A percentile compares a stretch with the other conserved stretches of the same genome.
Conservation (phyloP, 1,140 invertebrate genomes). For the Pararge aegeria region DNA sequence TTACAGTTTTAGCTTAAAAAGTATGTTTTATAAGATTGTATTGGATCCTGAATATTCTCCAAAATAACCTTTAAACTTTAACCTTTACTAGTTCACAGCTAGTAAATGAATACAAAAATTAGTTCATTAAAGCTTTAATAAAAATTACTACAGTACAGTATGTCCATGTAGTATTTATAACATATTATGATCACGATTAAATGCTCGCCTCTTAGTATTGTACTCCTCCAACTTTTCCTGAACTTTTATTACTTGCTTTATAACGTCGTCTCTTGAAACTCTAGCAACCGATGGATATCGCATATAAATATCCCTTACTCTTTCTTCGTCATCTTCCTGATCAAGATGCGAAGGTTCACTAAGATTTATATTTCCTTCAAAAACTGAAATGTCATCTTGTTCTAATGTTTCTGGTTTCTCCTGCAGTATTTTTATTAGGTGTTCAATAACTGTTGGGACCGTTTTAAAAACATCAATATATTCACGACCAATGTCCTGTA, state of each 20-base stretch:
- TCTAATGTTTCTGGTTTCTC: conserved; percentile 46
- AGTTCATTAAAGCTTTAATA: too few species aligned
- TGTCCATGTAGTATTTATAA: too few species aligned
- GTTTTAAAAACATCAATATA: conserved; percentile 41
- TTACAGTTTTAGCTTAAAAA: too few species aligned
- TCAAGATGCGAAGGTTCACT: conserved; percentile 2
- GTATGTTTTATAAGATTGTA: too few species aligned
- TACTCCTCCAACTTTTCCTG: conserved; percentile 37
- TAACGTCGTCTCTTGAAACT: conserved; percentile 36
- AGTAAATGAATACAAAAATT: too few species aligned
- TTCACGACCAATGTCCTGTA: conserved; percentile 16
- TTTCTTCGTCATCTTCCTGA: not conserved
- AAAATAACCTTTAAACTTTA: too few species aligned
- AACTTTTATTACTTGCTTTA: conserved; percentile 31
- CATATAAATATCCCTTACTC: not conserved
- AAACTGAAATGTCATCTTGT: conserved; percentile 34
- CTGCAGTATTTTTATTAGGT: conserved; percentile 37
- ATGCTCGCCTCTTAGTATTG: conserved; percentile 18
- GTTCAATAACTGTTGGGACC: conserved; percentile 42
- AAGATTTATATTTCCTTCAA: conserved; percentile 22
- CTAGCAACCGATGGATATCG: not conserved
- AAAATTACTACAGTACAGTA: too few species aligned
- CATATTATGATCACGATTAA: too few species aligned
- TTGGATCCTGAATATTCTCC: too few species aligned
- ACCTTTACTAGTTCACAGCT: too few species aligned